A percentile compares a stretch with the other conserved stretches of the same genome.
Conservation (phyloP, 2,797 vertebrate genomes). For the Uromys caudimaculatus region DNA sequence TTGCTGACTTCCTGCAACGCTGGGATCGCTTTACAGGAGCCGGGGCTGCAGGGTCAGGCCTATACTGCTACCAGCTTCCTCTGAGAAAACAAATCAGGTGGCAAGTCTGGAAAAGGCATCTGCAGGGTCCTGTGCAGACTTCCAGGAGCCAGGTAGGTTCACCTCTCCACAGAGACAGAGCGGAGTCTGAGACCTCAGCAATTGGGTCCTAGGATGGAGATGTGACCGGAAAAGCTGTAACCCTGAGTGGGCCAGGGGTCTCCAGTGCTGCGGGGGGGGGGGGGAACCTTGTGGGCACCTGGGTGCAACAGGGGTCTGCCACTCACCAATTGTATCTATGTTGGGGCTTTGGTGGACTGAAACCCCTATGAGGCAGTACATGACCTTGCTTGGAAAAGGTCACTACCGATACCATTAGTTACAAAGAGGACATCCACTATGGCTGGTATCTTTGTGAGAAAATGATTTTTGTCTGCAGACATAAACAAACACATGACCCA, state of each 20-base stretch:
- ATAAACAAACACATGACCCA: neutral
- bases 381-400: neutral
- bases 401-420: no score
- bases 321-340: no score
- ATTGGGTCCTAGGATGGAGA: neutral
- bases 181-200: neutral
- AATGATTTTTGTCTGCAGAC: neutral
- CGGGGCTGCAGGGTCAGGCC: conserved; percentile 80
- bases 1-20: conserved; percentile 80
- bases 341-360: neutral
- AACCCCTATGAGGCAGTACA: no score
- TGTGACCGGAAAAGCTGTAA: neutral
- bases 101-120: conserved; percentile 41
- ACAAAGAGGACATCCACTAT: neutral
- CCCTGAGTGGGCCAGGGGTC: no score
- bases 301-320: neutral
- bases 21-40: conserved; percentile 80
- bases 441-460: neutral
- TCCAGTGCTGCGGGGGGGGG: neutral
- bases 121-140: neutral
- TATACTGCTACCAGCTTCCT: conserved; percentile 68
- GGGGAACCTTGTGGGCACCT: no score
- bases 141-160: neutral
- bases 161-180: neutral
- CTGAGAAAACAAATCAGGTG: conserved; percentile 15